Conservation (phyloP, 2,797 vertebrate species). For the Tenualosa thibaudeaui region DNA sequence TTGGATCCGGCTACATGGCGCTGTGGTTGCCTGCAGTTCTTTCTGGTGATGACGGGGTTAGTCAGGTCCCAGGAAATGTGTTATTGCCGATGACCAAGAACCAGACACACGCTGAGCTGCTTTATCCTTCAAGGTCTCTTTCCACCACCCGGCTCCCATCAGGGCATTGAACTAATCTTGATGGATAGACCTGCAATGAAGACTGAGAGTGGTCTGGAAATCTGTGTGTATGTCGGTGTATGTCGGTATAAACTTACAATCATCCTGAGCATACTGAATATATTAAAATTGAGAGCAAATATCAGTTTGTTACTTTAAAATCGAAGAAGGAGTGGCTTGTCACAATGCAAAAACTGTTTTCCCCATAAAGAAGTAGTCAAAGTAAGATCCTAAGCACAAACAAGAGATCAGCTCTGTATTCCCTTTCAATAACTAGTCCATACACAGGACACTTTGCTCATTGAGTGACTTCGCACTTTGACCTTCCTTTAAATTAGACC, state of each 20-base stretch:
- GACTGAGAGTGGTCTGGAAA: not conserved
- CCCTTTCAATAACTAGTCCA: too few relatives aligned
- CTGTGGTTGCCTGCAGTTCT: conserved; percentile 62
- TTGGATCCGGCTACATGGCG: conserved; percentile 76
- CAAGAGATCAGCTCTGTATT: too few relatives aligned
- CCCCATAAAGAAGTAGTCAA: too few relatives aligned
- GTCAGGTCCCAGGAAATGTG: not conserved
- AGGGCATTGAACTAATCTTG: not conserved
- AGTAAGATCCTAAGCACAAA: too few relatives aligned
- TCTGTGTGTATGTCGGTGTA: not conserved
- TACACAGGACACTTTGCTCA: too few relatives aligned
- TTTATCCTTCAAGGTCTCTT: not conserved
- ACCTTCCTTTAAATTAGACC: too few relatives aligned
- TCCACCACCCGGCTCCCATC: not conserved
- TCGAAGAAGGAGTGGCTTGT: too few relatives aligned
- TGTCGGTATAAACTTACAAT: not conserved
- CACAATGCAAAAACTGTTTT: too few relatives aligned
- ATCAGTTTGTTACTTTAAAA: too few relatives aligned
- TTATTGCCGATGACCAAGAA: not conserved
- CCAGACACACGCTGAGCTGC: not conserved
- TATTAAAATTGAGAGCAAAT: not conserved
- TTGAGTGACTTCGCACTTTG: too few relatives aligned
- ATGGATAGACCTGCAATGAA: not conserved
- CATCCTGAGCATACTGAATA: not conserved
- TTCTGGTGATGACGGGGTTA: conserved; percentile 31